These are phyloP conservation scores for Lordiphosa mommai DNA, from an alignment of 1,140 invertebrate species.

Conservation along the genomic window DNA sequence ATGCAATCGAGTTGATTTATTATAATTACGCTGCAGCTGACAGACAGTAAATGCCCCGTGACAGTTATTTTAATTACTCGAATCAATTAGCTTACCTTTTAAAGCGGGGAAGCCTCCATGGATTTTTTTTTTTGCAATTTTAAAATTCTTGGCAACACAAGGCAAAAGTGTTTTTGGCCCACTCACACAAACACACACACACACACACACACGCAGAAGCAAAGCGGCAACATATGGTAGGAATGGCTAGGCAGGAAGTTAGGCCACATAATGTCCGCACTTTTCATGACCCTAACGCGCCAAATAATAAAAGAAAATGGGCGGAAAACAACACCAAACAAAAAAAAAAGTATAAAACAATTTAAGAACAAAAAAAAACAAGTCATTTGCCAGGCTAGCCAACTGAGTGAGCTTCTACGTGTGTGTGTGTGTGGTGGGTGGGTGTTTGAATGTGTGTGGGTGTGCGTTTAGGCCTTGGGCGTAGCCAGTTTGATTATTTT, in stretches of 20 bases:
- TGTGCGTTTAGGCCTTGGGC: slow-evolving; percentile 38
- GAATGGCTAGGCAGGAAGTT: slow-evolving; percentile 1
- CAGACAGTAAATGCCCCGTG: slow-evolving; percentile 27
- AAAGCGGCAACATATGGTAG: slow-evolving; percentile 55
- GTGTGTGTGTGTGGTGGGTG: slow-evolving; percentile 10
- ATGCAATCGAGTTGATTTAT: slow-evolving; percentile 70
- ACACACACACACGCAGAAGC: slow-evolving; percentile 6
- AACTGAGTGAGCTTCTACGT: slow-evolving; percentile 7
- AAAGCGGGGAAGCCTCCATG: background rate
- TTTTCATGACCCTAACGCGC: slow-evolving; percentile 31
- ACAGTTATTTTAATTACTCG: slow-evolving; percentile 7
- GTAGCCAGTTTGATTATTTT: slow-evolving; percentile 44
- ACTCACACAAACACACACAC: slow-evolving; percentile 2
- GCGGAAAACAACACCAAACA: slow-evolving; percentile 15
- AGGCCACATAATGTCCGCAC: slow-evolving; percentile 33
- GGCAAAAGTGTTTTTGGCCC: background rate
- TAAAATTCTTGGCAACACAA: background rate
- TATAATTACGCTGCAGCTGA: slow-evolving; percentile 71
- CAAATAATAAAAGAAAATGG: slow-evolving; percentile 40
- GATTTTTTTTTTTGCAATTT: slow-evolving; percentile 3
- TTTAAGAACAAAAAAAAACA: slow-evolving; percentile 39
- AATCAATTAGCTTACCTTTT: slow-evolving; percentile 9
- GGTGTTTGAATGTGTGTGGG: slow-evolving; percentile 5
- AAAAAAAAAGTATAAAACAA: slow-evolving; percentile 36
- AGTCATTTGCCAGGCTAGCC: slow-evolving; percentile 55